Base-by-base conservation (phyloP, 2,113 vertebrate genomes). In the Scopus umbretta region DNA sequence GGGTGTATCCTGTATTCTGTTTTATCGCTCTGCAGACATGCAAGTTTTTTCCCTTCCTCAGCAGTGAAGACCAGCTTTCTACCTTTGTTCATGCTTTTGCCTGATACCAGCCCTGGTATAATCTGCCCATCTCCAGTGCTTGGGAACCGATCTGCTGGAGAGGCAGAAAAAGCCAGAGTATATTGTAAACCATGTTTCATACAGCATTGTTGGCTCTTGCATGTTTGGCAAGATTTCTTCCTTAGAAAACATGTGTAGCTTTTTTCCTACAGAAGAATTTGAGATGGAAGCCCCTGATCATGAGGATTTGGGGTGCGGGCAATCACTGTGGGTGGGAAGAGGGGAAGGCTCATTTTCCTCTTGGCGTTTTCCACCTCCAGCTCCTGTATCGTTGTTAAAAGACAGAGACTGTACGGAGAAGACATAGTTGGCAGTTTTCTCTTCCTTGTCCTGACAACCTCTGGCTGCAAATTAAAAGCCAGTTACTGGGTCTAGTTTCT, bases 401-500 rank as follows among this genome's bases (percentile, higher is more conserved):
- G 47, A 76, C 36, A 38, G 70, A 63, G 53, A 50, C 66, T 82
- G 49, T 68, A 93, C 1, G 5, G 74, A 67, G 66, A n/a, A 96
- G 4, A 88, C 88, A 88, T 96, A 95, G 53, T 97, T 98, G 97
- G 97, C 97, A 95, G 13, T 75, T 91, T 95, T 59, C 89, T 96
- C 90, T 70, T 82, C 89, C 93, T 80, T 96, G 93, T 97, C 98
- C 96, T 97, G 97, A 96, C 97, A 98, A 97, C 97, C 92, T 92
- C 95, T 61, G 63, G 81, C 89, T 88, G 70, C 85, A 94, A 92
- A 97, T 86, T 80, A 71, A 85, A 94, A 97, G 90, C 65, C 50
- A n/a, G 45, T 97, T 84, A 74, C 58, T 9, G 72, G 95, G 59
- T 65, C 72, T 72, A 8, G 23, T 89, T 96, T 91, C 88, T 63